Conservation (phyloP, 2,888 invertebrate species). For the Ctenicera cuprea region DNA sequence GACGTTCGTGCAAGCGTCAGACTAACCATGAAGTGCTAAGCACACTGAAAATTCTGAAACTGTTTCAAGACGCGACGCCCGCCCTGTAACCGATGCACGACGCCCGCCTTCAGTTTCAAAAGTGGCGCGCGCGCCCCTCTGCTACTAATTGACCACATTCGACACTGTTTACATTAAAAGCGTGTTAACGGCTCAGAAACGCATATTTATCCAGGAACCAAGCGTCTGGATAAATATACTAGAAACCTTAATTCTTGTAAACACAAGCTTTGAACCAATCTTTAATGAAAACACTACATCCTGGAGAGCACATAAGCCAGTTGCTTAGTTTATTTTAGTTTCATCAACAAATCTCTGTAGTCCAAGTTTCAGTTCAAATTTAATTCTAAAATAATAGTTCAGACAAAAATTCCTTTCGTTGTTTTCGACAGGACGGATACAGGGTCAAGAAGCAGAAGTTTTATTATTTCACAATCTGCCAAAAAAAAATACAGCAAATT, state of each 20-base stretch:
- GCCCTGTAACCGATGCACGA: slow-evolving; percentile 29
- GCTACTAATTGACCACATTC: slow-evolving; percentile 60
- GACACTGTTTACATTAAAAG: slow-evolving; percentile 63
- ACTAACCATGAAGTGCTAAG: slow-evolving; percentile 34
- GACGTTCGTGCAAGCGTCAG: slow-evolving; percentile 44
- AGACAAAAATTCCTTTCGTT: too few species aligned
- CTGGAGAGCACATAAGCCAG: not conserved
- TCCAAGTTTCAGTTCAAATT: too few species aligned
- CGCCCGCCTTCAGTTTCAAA: slow-evolving; percentile 36
- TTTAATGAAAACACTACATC: slow-evolving; percentile 25
- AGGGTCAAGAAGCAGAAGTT: too few species aligned
- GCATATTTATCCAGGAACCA: slow-evolving; percentile 57
- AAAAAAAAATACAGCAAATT: too few species aligned
- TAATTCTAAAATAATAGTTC: too few species aligned
- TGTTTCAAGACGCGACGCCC: slow-evolving; percentile 23
- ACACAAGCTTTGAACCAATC: not conserved
- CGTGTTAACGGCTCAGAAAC: slow-evolving; percentile 59
- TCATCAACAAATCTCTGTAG: slow-evolving; percentile 14
- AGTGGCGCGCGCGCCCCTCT: slow-evolving; percentile 41
- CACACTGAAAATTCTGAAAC: slow-evolving; percentile 39
- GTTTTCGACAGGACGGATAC: too few species aligned
- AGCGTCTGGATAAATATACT: slow-evolving; percentile 47
- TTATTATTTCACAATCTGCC: too few species aligned
- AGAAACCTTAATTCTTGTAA: slow-evolving; percentile 31
- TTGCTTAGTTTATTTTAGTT: slow-evolving; percentile 9